Base-by-base conservation (phyloP, 2,113 vertebrate genomes). In the Mormyrus iriodes region DNA sequence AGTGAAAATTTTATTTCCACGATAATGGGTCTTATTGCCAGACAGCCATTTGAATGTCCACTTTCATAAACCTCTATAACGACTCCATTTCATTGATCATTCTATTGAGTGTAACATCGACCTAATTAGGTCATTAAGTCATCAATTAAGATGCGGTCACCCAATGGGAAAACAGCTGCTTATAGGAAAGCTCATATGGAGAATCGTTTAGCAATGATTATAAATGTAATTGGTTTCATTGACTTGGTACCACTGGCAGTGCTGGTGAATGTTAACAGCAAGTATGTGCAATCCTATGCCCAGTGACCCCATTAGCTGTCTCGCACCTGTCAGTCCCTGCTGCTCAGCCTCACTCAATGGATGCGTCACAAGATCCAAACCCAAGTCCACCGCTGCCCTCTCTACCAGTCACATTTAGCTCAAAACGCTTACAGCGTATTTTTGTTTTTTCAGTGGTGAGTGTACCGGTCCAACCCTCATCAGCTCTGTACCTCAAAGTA, bases 201-300 rank as follows among this genome's bases (percentile, higher is more conserved):
- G 61, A 69, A 69, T 69, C n/a, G 61, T 69, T 69, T 69, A 69
- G 61, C n/a, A 69, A 69, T 69, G 61, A 69, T 69, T 69, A 69
- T 69, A 69, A 69, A 69, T 69, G 61, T 69, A 69, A 69, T 69
- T 69, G 61, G 27, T 27, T 69, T 69, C n/a, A 69, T 69, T 69
- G 61, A 69, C 61, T 69, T n/a, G 3, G 61, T 3, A 12, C 27
- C 24, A 27, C 58, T 65, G 58, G 58, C 58, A 27, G 58, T n/a
- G 24, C 58, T 27, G 58, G n/a, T 65, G 58, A 65, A 65, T 65
- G 58, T 65, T 27, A 65, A 27, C n/a, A 9, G 58, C 58, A 27
- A 69, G 27, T 31, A 2, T 69, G n/a, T 69, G n/a, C 9, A 65
- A 65, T 27, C 61, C 55, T 65, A n/a, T 65, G 61, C 61, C 61